Evolutionary conservation across 1,140 invertebrate species (phyloP), one percentile per base, ranked within the genome.

Genomic region (Atta texana): DNA sequence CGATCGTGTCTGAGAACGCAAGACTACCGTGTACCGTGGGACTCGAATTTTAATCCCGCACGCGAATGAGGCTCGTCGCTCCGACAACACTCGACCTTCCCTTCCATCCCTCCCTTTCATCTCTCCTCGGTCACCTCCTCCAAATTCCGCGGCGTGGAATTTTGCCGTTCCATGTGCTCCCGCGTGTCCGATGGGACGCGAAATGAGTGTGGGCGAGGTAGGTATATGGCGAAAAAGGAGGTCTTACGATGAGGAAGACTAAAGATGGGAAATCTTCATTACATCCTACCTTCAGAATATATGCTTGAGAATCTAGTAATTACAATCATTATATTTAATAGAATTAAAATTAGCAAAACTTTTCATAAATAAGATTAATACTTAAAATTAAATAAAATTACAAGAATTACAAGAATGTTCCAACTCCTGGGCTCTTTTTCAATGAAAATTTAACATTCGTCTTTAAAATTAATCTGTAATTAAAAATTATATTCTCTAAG

Each of bases 41-140:
- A 94, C 92, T 93, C 91, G 91, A 93, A 93, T 94, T 93, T 93
- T 92, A 94, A 93, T 93, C 90, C 91, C 90, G 91, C 92, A 93
- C 92, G 92, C 93, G 92, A 94, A 92, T 90, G 93, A 90, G 88
- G 88, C 88, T 85, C 87, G 87, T 84, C 87, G 87, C 31, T 59
- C 76, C 51, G 59, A 74, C 71, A 84, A 55, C 78, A 24, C 34
- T 84, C 77, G 68, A 61, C 28, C 80, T 61, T 44, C 24, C 53
- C 18, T 55, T 18, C 12, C 51, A 18, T 44, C 64, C 1, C n/a
- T 12, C 63, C 8, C 61, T 4, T n/a, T 1, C 24, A 24, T 18
- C n/a, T n/a, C 53, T 31, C 31, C 66, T 39, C 44, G 12, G 24
- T 28, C 28, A 49, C 34, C 78, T 18, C 18, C 53, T 14, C 57